A percentile compares a stretch with the other conserved stretches of the same genome.
Conservation (phyloP, 2,797 vertebrate genomes). For the Myotis pilosus region DNA sequence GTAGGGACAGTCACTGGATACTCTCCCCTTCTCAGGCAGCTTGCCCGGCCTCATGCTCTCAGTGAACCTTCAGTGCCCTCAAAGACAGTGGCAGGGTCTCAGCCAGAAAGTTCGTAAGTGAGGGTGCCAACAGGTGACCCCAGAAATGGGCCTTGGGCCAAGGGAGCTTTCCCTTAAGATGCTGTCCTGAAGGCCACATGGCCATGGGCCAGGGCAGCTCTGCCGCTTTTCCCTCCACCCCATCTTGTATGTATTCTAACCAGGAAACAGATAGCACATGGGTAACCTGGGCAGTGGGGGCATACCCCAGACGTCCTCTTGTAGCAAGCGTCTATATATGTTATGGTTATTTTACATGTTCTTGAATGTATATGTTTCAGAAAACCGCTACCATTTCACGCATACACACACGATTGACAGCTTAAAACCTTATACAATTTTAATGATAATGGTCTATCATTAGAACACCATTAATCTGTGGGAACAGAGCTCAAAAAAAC, state of each 20-base stretch:
- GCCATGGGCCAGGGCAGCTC: constrained; percentile 65
- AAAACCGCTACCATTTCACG: constrained; percentile 86
- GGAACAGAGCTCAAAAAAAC: neutral
- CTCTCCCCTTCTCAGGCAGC: neutral
- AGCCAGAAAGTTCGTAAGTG: neutral
- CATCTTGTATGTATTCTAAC: constrained; percentile 77
- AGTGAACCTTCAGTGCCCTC: neutral
- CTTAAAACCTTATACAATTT: neutral
- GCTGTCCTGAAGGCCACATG: neutral
- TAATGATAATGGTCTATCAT: neutral
- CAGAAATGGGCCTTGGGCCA: neutral
- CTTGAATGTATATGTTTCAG: constrained; percentile 87
- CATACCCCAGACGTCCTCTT: constrained; percentile 86
- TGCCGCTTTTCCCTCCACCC: neutral
- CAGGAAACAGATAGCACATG: constrained; percentile 79
- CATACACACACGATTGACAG: neutral
- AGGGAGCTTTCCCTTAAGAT: neutral
- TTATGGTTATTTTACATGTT: constrained; percentile 85
- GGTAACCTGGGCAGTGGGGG: constrained; percentile 83
- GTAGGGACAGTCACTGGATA: neutral
- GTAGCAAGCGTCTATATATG: constrained; percentile 87
- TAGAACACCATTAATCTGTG: neutral
- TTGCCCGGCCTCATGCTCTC: neutral
- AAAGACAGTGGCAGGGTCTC: neutral
- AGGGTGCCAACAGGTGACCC: neutral